A percentile compares a stretch with the other conserved stretches of the same genome.
Evolutionary conservation across 2,113 vertebrate species (phyloP).

Genomic region (Sakesphorus luctuosus): DNA sequence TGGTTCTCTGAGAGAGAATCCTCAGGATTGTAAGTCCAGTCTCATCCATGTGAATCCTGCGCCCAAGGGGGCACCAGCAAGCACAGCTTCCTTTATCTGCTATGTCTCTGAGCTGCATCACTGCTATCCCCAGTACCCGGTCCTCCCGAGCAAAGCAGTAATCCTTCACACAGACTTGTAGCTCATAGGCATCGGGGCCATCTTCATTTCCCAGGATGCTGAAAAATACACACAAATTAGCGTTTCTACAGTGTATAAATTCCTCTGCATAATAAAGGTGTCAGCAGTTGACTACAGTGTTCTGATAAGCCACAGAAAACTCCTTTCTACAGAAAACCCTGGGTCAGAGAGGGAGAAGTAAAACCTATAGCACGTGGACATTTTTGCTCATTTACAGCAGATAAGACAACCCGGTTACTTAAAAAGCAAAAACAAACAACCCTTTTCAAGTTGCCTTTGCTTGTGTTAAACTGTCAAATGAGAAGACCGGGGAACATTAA

Average conservation of each 20-base stretch:
- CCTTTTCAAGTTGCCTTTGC: background rate
- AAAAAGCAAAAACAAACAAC: background rate
- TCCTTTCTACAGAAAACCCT: background rate
- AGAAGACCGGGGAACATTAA: background rate
- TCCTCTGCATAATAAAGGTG: background rate
- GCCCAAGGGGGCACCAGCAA: constrained; percentile 93
- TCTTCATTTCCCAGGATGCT: constrained; percentile 94
- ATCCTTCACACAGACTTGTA: constrained; percentile 96
- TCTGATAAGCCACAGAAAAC: background rate
- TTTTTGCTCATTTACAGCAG: background rate
- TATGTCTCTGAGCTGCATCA: constrained; percentile 91
- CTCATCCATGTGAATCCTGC: constrained; percentile 92
- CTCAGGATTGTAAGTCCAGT: constrained; percentile 93
- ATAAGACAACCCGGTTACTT: background rate
- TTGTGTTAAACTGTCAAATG: background rate
- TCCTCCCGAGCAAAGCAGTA: constrained; percentile 98
- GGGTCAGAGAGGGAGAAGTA: background rate
- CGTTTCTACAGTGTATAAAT: background rate
- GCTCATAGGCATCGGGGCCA: constrained; percentile 91
- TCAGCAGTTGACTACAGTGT: background rate
- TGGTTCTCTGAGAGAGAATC: constrained; percentile 97
- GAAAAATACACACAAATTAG: background rate
- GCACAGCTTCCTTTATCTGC: constrained; percentile 90
- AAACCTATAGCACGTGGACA: background rate
- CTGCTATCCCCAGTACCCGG: constrained; percentile 88